These are phyloP conservation scores for Salpingus planirostris DNA, from an alignment of 2,888 invertebrate genomes.

Conservation along the genomic window DNA sequence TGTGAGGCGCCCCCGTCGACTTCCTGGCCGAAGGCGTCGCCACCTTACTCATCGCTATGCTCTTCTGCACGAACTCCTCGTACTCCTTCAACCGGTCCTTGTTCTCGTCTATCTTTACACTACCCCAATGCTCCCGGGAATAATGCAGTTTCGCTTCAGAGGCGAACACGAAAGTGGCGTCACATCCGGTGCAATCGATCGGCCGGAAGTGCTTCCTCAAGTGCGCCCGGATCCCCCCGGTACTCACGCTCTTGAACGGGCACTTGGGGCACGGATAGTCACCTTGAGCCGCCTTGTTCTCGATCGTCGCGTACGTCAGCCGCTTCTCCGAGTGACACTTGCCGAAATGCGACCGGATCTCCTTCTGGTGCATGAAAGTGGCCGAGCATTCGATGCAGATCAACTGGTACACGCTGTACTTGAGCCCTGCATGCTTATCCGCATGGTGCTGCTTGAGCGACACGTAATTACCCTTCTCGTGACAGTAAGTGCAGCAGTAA, in stretches of 20 bases:
- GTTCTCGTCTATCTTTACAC: conserved; percentile 10
- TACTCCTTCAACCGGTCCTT: conserved; percentile 10
- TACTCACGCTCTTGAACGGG: conserved; percentile 33
- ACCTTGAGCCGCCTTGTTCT: conserved; percentile 27
- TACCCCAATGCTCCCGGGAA: conserved; percentile 27
- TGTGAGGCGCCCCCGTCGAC: conserved; percentile 43
- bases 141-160: conserved; percentile 30
- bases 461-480: conserved; percentile 29
- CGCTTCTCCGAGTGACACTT: conserved; percentile 25
- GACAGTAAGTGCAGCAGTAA: conserved; percentile 29
- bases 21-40: conserved; percentile 34
- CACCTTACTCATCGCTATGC: conserved; percentile 1
- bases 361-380: conserved; percentile 20
- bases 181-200: conserved; percentile 40
- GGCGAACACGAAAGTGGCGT: conserved; percentile 28
- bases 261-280: conserved; percentile 30
- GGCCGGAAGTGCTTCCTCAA: conserved; percentile 39
- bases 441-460: conserved; percentile 35
- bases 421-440: conserved; percentile 29
- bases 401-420: conserved; percentile 22
- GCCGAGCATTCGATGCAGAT: conserved; percentile 28
- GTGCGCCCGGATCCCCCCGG: conserved; percentile 36
- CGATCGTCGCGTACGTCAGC: conserved; percentile 29
- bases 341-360: conserved; percentile 25
- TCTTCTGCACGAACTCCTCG: conserved; percentile 6